These are phyloP conservation scores for Anguilla pacifica DNA, from an alignment of 2,797 vertebrate species.

Conservation along the genomic window DNA sequence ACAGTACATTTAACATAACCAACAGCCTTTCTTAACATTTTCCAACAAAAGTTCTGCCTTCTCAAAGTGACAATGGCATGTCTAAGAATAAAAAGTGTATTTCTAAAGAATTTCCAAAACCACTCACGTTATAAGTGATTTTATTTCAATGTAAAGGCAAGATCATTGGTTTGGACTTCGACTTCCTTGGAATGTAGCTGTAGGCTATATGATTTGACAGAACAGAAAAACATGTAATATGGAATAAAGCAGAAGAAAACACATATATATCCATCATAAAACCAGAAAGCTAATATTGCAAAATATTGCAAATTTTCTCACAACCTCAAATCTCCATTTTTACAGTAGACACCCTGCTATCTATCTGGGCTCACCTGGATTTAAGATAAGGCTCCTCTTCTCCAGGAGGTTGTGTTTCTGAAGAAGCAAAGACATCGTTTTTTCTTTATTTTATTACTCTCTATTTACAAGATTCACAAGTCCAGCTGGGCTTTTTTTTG, in stretches of 20 bases:
- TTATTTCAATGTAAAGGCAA: not conserved
- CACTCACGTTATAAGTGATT: not conserved
- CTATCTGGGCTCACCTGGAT: constrained; percentile 41
- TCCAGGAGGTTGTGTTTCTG: constrained; percentile 42
- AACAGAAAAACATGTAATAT: constrained; percentile 34
- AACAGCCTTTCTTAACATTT: not conserved
- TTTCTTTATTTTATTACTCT: constrained; percentile 37
- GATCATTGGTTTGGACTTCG: not conserved
- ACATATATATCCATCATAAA: constrained; percentile 38
- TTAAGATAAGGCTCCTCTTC: constrained; percentile 49
- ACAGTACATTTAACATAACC: not conserved
- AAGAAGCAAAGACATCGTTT: constrained; percentile 49
- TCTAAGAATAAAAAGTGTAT: not conserved
- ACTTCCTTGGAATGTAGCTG: constrained; percentile 1
- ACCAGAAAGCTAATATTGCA: constrained; percentile 51
- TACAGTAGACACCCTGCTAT: constrained; percentile 36
- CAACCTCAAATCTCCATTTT: not conserved
- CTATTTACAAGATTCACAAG: constrained; percentile 50
- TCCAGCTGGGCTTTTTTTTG: constrained; percentile 18
- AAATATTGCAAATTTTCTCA: constrained; percentile 31
- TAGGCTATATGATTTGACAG: not conserved
- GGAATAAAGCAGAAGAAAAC: constrained; percentile 34
- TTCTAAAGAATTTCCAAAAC: not conserved
- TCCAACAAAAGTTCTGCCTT: not conserved
- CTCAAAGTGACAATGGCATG: not conserved